These are phyloP conservation scores for Cheilosia variabilis DNA, from an alignment of 2,888 invertebrate genomes.

Conservation along the genomic window DNA sequence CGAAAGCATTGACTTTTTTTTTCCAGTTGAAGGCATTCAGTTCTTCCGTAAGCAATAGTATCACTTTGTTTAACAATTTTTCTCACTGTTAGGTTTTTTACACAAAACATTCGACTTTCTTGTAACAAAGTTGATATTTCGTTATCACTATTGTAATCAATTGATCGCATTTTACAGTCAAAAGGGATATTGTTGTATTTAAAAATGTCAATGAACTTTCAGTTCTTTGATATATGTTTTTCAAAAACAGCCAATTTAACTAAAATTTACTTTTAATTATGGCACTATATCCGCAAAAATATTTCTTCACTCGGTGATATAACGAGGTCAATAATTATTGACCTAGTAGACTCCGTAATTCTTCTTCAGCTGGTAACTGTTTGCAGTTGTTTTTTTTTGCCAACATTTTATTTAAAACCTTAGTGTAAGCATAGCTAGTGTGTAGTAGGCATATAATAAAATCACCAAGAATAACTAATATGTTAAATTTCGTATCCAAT, in stretches of 20 bases:
- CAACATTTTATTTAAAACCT: too few relatives aligned
- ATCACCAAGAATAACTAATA: too few relatives aligned
- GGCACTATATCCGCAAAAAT: not conserved
- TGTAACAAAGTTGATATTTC: not conserved
- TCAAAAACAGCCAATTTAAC: not conserved
- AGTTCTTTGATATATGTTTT: not conserved
- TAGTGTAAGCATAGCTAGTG: too few relatives aligned
- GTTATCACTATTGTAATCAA: not conserved
- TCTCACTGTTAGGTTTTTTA: not conserved
- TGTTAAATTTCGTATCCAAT: too few relatives aligned
- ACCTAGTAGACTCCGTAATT: too few relatives aligned
- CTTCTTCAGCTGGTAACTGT: too few relatives aligned
- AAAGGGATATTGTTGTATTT: constrained; percentile 1
- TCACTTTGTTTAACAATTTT: not conserved
- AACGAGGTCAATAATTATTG: too few relatives aligned
- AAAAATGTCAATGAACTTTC: not conserved
- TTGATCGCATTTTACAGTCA: constrained; percentile 9
- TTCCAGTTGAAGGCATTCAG: constrained; percentile 13
- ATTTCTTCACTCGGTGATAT: not conserved
- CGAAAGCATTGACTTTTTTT: constrained; percentile 29
- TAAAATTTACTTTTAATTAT: not conserved
- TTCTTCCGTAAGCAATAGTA: constrained; percentile 7
- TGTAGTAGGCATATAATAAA: too few relatives aligned
- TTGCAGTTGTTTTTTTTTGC: too few relatives aligned
- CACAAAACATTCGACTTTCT: too few relatives aligned